Conservation (phyloP, 2,113 vertebrate species). For the Parotia lawesii region DNA sequence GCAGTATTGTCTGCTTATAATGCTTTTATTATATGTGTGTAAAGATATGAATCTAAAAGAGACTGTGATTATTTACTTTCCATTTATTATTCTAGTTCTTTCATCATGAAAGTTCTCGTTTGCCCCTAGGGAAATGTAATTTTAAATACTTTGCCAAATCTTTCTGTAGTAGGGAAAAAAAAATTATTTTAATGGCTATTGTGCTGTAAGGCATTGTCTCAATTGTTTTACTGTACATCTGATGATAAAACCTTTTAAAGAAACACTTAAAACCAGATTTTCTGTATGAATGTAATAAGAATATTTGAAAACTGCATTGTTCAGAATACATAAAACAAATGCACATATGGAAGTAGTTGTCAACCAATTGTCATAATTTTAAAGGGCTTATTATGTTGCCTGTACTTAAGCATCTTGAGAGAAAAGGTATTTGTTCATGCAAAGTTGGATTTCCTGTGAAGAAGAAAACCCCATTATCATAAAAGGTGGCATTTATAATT, state of each 20-base stretch:
- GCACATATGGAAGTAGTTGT: background rate
- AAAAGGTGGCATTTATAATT: background rate
- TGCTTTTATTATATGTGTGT: background rate
- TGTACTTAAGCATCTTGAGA: background rate
- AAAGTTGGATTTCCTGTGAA: background rate
- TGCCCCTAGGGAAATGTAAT: background rate
- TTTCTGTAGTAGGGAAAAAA: background rate
- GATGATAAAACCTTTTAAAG: background rate
- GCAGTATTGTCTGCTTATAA: background rate
- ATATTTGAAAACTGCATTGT: background rate
- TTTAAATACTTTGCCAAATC: background rate
- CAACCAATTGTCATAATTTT: background rate
- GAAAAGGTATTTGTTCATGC: background rate
- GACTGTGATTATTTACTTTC: slow-evolving; percentile 9
- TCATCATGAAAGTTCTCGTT: background rate
- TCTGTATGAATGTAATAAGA: background rate
- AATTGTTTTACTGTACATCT: background rate
- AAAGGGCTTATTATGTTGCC: background rate
- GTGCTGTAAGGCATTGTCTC: background rate
- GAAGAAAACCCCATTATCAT: background rate
- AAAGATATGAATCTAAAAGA: background rate
- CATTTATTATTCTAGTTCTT: background rate
- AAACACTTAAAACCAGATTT: background rate
- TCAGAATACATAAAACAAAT: background rate
- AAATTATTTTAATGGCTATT: background rate